Evolutionary conservation across 1,140 invertebrate genomes (phyloP), one percentile per base, ranked within the genome.

Genomic region (Drosophila melanica): DNA sequence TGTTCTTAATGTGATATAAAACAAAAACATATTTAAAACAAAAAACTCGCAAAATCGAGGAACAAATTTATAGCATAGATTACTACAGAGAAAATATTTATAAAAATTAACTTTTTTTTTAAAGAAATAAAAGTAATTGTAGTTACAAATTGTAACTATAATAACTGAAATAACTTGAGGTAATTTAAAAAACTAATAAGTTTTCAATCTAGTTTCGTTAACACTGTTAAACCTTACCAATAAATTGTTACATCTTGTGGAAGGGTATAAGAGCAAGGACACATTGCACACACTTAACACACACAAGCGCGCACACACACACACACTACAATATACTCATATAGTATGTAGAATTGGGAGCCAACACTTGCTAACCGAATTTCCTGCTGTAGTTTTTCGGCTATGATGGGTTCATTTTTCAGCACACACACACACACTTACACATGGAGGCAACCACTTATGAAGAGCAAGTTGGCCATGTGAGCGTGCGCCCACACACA

Each of bases 331-430:
- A 42, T 55, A 3, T 18, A 55, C 50, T 42, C 39, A 51, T 59
- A 39, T n/a, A 50, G 48, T 48, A 59, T 48, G 20, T 33, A 64
- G 37, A 85, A 79, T 54, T 65, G 73, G 79, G 69, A 89, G 79
- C 79, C 85, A 60, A 84, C 79, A 87, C 85, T 87, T 87, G 85
- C 80, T 87, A 87, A 87, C 84, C 84, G 80, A 87, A 87, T 87
- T 89, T 87, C 84, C 84, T 79, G 81, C 79, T 81, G 84, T 84
- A 87, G 84, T 87, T 82, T 86, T 87, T 87, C 84, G 84, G 80
- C 84, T 81, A 87, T 87, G 84, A 87, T 87, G 84, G 84, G 84
- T 87, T 87, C 84, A 87, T 87, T 87, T 87, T 87, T 87, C 84
- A 85, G 65, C 48, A 55, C 64, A 65, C 77, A 64, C 62, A 64